A percentile compares a stretch with the other conserved stretches of the same genome.
These are phyloP conservation scores for Girardinus metallicus DNA, from an alignment of 2,797 vertebrate species.

Conservation along the genomic window DNA sequence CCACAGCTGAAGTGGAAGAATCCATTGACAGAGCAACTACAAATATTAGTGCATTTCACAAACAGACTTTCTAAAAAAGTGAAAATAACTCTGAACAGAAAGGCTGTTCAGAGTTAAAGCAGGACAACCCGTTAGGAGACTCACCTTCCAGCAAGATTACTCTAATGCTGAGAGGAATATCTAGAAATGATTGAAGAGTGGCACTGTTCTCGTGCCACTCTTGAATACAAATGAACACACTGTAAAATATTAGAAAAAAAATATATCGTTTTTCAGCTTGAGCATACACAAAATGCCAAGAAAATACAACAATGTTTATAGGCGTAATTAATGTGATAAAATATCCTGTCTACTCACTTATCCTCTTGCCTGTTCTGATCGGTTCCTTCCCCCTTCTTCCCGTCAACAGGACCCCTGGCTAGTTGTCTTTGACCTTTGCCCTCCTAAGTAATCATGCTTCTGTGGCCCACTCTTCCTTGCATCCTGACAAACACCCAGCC, in stretches of 20 bases:
- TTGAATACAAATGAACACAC: neutral
- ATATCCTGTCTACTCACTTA: conserved; percentile 1
- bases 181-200: neutral
- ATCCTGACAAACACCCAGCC: conserved; percentile 31
- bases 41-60: neutral
- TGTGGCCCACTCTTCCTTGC: conserved; percentile 41
- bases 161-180: neutral
- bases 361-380: conserved; percentile 44
- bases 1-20: neutral
- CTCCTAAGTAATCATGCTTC: conserved; percentile 66
- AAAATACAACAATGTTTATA: neutral
- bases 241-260: neutral
- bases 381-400: conserved; percentile 35
- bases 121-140: neutral
- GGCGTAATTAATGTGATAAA: neutral
- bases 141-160: neutral
- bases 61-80: neutral
- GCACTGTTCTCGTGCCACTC: no score
- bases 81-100: neutral
- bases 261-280: neutral
- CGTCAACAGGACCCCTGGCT: conserved; percentile 43
- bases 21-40: neutral
- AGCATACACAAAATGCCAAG: neutral
- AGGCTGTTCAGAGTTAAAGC: neutral
- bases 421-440: conserved; percentile 71